A percentile compares a stretch with the other conserved stretches of the same genome.
Evolutionary conservation across 2,113 vertebrate genomes (phyloP).

Genomic region (Naja naja): DNA sequence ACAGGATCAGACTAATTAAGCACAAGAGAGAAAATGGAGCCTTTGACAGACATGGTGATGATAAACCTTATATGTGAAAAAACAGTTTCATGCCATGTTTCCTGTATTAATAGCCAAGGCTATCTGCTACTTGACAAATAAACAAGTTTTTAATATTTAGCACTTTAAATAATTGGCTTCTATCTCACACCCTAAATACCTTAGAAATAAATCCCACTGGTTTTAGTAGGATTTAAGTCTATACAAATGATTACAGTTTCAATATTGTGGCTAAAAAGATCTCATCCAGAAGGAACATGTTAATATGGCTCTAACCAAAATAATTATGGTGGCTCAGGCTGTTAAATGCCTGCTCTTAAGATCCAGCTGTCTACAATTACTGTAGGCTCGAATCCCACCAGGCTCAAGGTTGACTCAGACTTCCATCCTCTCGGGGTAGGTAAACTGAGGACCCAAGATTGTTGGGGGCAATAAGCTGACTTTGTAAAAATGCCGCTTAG

Average conservation of each 20-base stretch:
- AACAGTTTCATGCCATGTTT: background rate
- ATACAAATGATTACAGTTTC: background rate
- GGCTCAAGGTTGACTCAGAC: too few relatives aligned
- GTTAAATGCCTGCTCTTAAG: too few relatives aligned
- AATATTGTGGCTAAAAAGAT: background rate
- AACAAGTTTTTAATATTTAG: background rate
- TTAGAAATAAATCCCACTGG: background rate
- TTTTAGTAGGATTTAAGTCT: background rate
- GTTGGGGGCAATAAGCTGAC: too few relatives aligned
- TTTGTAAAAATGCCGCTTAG: too few relatives aligned
- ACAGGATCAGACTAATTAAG: background rate
- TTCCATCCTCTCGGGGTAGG: too few relatives aligned
- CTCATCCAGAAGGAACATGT: background rate
- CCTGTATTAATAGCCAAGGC: background rate
- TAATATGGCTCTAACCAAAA: background rate
- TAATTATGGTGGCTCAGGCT: too few relatives aligned
- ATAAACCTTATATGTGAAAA: background rate
- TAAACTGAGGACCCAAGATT: too few relatives aligned
- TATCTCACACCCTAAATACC: background rate
- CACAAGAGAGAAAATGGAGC: background rate
- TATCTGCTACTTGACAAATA: background rate
- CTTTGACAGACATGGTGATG: background rate
- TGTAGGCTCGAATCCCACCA: too few relatives aligned
- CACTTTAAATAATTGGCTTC: background rate
- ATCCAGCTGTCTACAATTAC: too few relatives aligned